Evolutionary conservation across 2,888 invertebrate genomes (phyloP), one percentile per base, ranked within the genome.

Genomic region (Gari tellinella): DNA sequence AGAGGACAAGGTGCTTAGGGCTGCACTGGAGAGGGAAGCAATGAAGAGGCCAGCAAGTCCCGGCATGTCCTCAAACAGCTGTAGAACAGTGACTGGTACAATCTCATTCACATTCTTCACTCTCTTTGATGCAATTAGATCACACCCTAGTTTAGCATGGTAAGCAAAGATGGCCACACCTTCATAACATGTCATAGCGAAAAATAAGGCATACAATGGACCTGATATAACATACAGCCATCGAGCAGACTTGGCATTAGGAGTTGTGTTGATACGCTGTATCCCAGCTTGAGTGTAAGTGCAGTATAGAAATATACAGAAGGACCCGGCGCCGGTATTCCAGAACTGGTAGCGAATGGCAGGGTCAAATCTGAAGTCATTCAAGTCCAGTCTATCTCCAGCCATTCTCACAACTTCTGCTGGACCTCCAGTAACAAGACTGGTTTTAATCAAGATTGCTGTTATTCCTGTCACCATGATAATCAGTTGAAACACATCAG

Each of bases 41-140:
- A 76, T 43, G 40, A 76, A 76, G 10, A 76, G 40, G 1, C 76
- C 76, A 1, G 70, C 55, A 5, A 76, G 37, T 3, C 76, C 70
- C 0, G 70, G 76, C 21, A 60, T 40, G 7, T 51, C 21, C 0
- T 55, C 21, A 41, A 76, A 76, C 12, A 76, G 26, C 15, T 76
- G 64, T 3, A 63, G 5, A 0, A 76, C 57, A 10, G 64, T 58
- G 23, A 60, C 37, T 4, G 72, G 67, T 4, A 72, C 37, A 14
- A 76, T 56, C 43, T 67, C 57, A 31, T 76, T 76, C 14, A 64
- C 17, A 41, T 72, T 76, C 0, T 37, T 31, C 2, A 70, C 45
- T 25, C 38, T 19, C 0, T 64, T 67, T 12, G 60, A 56, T 1
- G 38, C 49, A 25, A 67, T 15, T 7, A 57, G 52, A 25, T 76